Conservation (phyloP, 2,113 vertebrate genomes). For the Recurvirostra avosetta region DNA sequence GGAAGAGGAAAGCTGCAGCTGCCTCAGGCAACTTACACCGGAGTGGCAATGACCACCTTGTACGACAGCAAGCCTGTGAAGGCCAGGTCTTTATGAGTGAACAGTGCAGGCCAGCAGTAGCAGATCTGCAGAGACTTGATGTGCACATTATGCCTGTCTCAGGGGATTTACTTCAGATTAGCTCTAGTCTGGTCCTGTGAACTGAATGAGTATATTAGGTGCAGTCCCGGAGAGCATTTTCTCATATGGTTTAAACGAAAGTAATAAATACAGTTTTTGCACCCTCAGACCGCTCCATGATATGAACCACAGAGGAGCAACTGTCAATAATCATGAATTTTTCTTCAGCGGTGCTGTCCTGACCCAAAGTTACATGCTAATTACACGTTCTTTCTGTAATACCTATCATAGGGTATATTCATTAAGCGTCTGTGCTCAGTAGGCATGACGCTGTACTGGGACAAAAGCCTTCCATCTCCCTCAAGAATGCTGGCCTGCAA, state of each 20-base stretch:
- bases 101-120: not conserved
- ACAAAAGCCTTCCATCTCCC: not conserved
- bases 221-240: not conserved
- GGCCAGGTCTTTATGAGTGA: not conserved
- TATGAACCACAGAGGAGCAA: not conserved
- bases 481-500: not conserved
- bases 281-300: not conserved
- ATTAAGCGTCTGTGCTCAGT: not conserved
- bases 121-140: not conserved
- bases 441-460: not conserved
- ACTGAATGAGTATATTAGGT: not conserved
- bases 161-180: not conserved
- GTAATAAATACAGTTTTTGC: not conserved
- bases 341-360: not conserved
- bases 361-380: not conserved
- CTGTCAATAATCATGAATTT: not conserved
- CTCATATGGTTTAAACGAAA: not conserved
- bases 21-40: not conserved
- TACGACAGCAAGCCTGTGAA: not conserved
- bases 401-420: not conserved
- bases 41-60: not conserved
- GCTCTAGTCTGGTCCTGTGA: not conserved
- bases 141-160: not conserved
- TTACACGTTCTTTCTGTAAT: not conserved
- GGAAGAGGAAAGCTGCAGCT: not conserved